Conservation (phyloP, 2,113 vertebrate species). For the Hypomesus transpacificus region DNA sequence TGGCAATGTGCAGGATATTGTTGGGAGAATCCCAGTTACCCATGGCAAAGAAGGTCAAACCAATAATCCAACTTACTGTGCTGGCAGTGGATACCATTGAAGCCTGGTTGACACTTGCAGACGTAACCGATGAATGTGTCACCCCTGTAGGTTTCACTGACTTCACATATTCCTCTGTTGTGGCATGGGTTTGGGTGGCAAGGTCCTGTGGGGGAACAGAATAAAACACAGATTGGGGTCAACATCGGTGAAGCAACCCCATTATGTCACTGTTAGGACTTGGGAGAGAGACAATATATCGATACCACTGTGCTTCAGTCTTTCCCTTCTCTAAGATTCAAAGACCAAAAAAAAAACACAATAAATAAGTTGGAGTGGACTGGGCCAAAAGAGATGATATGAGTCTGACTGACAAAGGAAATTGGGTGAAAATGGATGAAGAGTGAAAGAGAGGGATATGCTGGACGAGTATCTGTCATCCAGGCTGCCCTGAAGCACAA, state of each 20-base stretch:
- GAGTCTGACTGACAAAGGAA: constrained; percentile 5
- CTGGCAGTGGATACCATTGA: constrained; percentile 95
- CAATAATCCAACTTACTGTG: constrained; percentile 84
- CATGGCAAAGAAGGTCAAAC: not conserved
- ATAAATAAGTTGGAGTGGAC: not conserved
- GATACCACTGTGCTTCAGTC: not conserved
- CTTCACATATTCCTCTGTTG: constrained; percentile 93
- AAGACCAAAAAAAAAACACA: constrained; percentile 12
- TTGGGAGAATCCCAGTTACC: not conserved
- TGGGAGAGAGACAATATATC: no score
- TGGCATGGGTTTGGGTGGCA: constrained; percentile 96
- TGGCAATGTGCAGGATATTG: no score
- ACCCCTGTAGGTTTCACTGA: constrained; percentile 91
- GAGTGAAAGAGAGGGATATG: constrained; percentile 23
- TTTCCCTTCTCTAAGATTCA: constrained; percentile 13
- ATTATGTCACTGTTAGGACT: not conserved
- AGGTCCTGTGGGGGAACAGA: constrained; percentile 73
- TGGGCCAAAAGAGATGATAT: constrained; percentile 7
- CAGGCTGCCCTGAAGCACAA: constrained; percentile 41
- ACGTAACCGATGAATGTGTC: constrained; percentile 97
- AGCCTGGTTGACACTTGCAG: constrained; percentile 91
- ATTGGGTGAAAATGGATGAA: not conserved
- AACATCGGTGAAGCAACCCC: not conserved
- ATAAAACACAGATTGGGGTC: not conserved
- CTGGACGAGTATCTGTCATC: constrained; percentile 21